Base-by-base conservation (phyloP, 2,113 vertebrate genomes). In the Pteronura brasiliensis region DNA sequence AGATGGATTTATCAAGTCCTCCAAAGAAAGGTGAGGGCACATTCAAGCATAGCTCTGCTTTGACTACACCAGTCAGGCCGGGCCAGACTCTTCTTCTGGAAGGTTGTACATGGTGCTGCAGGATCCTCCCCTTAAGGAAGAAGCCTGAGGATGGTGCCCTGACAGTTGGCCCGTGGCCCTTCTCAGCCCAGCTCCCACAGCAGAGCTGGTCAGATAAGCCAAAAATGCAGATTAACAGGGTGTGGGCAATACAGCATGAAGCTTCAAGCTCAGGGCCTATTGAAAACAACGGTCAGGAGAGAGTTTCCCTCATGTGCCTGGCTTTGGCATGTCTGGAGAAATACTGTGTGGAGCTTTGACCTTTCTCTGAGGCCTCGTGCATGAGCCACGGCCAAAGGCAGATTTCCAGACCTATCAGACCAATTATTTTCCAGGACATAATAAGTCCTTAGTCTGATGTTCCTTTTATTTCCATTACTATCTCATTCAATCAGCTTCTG, bases 401-500 rank as follows among this genome's bases (percentile, higher is more conserved):
- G 25, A 93, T 79, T 96, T 97, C 96, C 9, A 0, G 84, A 92
- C 71, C 77, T 86, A 96, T 94, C 97, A 93, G 93, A 79, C 71
- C 95, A 88, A 96, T 97, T 93, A 96, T 93, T 97, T 96, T 90
- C 92, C 65, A 93, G 82, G 65, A 93, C 59, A 86, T 72, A 88
- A 31, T 85, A 90, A 96, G 93, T 96, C 93, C 72, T 90, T 57
- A 44, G 86, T 82, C 85, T 71, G 63, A 94, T 74, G 80, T 52
- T 92, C 69, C 71, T 96, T 98, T 97, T 95, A 90, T 96, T 96
- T 85, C 88, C 88, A 94, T 97, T 95, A 88, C 88, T 81, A 95
- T 92, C 94, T 95, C 88, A 93, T 82, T 95, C 12, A 8, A 82
- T 96, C 94, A 92, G 96, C 59, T 90, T 89, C 85, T 47, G 31